phyloP scores from a whole-genome alignment of 2,113 vertebrate species.

The Procavia capensis region DNA sequence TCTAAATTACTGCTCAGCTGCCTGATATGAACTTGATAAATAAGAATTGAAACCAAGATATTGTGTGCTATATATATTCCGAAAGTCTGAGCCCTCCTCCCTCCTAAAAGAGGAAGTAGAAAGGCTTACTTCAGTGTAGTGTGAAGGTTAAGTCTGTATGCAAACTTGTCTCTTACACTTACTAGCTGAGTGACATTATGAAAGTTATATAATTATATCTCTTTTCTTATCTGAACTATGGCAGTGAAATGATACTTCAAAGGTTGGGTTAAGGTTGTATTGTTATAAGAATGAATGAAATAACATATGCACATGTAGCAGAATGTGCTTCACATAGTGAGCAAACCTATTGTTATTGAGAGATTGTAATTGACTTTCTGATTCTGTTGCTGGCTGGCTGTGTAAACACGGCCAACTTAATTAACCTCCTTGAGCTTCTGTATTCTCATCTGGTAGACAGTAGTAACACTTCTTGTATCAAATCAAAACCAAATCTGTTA shows the following conservation, averaged over 20 bases:
- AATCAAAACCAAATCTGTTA: no score
- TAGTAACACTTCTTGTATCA: background rate
- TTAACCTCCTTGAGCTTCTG: background rate
- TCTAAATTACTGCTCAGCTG: background rate
- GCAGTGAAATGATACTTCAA: background rate
- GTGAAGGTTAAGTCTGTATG: background rate
- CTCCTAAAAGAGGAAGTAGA: background rate
- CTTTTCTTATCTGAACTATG: slow-evolving; percentile 8
- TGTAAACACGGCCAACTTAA: background rate
- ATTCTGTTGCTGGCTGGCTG: background rate
- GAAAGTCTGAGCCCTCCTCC: background rate
- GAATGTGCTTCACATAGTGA: background rate
- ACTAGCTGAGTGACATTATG: background rate
- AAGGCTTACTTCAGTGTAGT: background rate
- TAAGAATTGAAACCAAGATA: background rate
- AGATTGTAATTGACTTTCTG: slow-evolving; percentile 24
- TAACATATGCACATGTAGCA: background rate
- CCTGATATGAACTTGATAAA: background rate
- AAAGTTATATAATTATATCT: background rate
- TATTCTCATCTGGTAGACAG: background rate
- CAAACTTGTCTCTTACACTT: background rate
- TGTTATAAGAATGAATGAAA: background rate
- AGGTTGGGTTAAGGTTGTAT: background rate
- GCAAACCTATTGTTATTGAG: background rate
- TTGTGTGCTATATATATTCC: background rate